Evolutionary conservation across 2,888 invertebrate genomes (phyloP).

Genomic region (Sthenelais limicola): DNA sequence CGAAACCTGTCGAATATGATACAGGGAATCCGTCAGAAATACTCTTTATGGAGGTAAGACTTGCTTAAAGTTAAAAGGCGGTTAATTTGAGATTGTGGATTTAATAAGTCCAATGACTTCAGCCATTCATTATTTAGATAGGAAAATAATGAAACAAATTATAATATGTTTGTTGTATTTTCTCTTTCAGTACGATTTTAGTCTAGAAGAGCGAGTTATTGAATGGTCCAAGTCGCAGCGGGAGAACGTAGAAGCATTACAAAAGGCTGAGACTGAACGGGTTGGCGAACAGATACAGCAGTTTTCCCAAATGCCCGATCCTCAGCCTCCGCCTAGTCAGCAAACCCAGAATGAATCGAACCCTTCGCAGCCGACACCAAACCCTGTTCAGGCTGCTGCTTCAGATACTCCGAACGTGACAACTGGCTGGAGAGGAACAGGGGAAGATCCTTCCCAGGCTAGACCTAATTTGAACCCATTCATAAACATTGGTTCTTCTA

Average conservation of each 20-base stretch:
- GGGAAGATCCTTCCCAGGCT: neutral
- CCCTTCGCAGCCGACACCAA: neutral
- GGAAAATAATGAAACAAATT: neutral
- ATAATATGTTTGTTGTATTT: neutral
- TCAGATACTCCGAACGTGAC: neutral
- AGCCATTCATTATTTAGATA: neutral
- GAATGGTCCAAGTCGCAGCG: constrained; percentile 36
- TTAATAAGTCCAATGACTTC: neutral
- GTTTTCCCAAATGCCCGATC: constrained; percentile 34
- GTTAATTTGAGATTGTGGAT: neutral
- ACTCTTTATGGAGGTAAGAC: constrained; percentile 45
- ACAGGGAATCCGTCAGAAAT: constrained; percentile 44
- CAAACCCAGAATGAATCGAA: neutral
- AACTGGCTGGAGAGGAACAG: neutral
- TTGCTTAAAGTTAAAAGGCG: neutral
- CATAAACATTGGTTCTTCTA: constrained; percentile 20
- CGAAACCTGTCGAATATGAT: constrained; percentile 52
- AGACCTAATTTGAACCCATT: neutral
- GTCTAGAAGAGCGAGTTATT: constrained; percentile 41
- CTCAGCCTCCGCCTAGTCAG: neutral
- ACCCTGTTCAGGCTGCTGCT: neutral
- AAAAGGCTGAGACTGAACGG: constrained; percentile 33
- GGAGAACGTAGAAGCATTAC: constrained; percentile 25
- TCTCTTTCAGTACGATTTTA: constrained; percentile 47
- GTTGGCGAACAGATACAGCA: constrained; percentile 30